Evolutionary conservation across 1,140 invertebrate species (phyloP).

Genomic region (Physella acuta): DNA sequence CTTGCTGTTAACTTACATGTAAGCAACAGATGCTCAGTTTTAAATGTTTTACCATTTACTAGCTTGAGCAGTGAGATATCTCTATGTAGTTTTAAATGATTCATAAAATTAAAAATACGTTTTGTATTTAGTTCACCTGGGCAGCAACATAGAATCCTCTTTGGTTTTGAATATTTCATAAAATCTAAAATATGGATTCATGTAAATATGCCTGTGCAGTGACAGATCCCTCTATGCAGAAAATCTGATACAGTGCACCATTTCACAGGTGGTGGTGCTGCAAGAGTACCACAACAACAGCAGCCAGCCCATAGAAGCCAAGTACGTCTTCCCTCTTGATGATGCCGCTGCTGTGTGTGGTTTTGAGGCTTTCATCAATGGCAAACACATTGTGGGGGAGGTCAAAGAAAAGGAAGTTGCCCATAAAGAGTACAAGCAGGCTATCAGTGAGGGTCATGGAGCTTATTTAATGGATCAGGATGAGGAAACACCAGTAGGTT

Average conservation of each 20-base stretch:
- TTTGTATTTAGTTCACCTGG: too few species aligned
- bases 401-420: constrained; percentile 63
- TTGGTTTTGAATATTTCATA: not conserved
- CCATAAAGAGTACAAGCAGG: constrained; percentile 60
- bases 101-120: too few species aligned
- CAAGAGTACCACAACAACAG: constrained; percentile 58
- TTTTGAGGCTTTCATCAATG: constrained; percentile 62
- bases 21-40: too few species aligned
- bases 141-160: not conserved
- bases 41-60: too few species aligned
- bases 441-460: constrained; percentile 61
- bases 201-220: not conserved
- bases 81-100: too few species aligned
- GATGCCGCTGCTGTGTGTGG: constrained; percentile 60
- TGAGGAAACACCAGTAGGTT: constrained; percentile 58
- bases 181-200: not conserved
- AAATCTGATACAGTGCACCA: too few species aligned
- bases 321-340: constrained; percentile 61
- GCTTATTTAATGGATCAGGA: constrained; percentile 63
- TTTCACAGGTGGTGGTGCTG: constrained; percentile 55
- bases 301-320: constrained; percentile 55
- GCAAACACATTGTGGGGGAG: constrained; percentile 60
- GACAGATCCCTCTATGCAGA: too few species aligned
- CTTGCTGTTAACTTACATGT: too few species aligned
- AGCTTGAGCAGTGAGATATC: too few species aligned